Evolutionary conservation across 2,797 vertebrate species (phyloP).

Genomic region (Melanotaenia maccullochi): DNA sequence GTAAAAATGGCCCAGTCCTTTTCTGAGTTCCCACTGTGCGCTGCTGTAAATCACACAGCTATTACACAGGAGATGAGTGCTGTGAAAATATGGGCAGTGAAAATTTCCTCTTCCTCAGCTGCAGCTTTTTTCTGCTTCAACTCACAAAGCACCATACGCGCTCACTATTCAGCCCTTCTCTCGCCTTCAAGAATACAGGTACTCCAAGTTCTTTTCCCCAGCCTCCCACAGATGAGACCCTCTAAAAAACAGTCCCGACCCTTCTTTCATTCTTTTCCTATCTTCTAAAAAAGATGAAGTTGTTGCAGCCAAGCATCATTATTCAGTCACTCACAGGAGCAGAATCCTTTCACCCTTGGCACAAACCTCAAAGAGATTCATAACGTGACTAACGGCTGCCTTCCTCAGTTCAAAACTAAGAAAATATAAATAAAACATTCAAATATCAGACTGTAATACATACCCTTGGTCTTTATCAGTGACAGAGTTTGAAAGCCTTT

Average conservation of each 20-base stretch:
- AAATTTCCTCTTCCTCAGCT: slow-evolving; percentile 11
- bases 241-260: slow-evolving; percentile 8
- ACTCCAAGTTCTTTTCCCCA: slow-evolving; percentile 13
- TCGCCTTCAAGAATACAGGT: slow-evolving; percentile 20
- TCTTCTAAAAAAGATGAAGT: slow-evolving; percentile 9
- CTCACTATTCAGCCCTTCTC: slow-evolving; percentile 46
- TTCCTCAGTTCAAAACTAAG: not conserved
- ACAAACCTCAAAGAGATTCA: not conserved
- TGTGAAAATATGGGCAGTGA: slow-evolving; percentile 33
- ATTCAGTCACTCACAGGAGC: not conserved
- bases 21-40: slow-evolving; percentile 29
- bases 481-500: too few species aligned
- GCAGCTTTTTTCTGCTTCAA: slow-evolving; percentile 45
- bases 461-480: too few species aligned
- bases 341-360: not conserved
- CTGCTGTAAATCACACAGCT: slow-evolving; percentile 60
- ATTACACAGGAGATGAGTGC: slow-evolving; percentile 54
- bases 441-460: not conserved
- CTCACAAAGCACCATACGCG: slow-evolving; percentile 17
- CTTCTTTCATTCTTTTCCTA: slow-evolving; percentile 2
- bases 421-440: not conserved
- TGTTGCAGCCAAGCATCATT: slow-evolving; percentile 7
- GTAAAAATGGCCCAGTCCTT: slow-evolving; percentile 24
- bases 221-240: slow-evolving; percentile 6
- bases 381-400: not conserved